phyloP scores from a whole-genome alignment of 1,140 invertebrate genomes.

The Danaus plexippus region DNA sequence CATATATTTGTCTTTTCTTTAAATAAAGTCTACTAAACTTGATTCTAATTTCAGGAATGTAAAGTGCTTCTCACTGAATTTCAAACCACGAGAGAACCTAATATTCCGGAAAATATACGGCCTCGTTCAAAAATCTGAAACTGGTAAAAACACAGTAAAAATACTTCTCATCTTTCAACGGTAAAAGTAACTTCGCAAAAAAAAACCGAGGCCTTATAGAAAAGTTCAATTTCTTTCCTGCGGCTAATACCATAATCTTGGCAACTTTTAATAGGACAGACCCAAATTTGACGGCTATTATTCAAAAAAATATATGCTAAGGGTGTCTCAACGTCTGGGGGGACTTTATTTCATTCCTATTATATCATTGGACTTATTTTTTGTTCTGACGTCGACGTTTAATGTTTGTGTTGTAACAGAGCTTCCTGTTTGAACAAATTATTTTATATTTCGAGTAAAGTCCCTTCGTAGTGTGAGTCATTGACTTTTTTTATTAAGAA shows the following conservation, averaged over 20 bases:
- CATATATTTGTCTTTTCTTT: not conserved
- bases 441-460: not conserved
- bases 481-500: no score
- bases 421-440: slow-evolving; percentile 2
- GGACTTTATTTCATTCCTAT: slow-evolving; percentile 43
- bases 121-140: slow-evolving; percentile 4
- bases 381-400: slow-evolving; percentile 12
- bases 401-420: slow-evolving; percentile 14
- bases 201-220: slow-evolving; percentile 47
- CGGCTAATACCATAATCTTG: slow-evolving; percentile 64
- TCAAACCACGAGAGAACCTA: slow-evolving; percentile 2
- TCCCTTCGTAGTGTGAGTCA: no score
- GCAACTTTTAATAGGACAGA: slow-evolving; percentile 65
- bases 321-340: slow-evolving; percentile 33
- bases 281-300: slow-evolving; percentile 61
- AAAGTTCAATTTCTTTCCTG: slow-evolving; percentile 50
- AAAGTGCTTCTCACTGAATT: slow-evolving; percentile 8
- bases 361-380: slow-evolving; percentile 33
- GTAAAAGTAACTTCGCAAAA: slow-evolving; percentile 15
- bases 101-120: slow-evolving; percentile 5
- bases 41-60: not conserved
- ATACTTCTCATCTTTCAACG: slow-evolving; percentile 13
- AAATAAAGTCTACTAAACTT: not conserved
- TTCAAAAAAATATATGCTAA: slow-evolving; percentile 49
- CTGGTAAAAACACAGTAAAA: slow-evolving; percentile 2